phyloP scores from a whole-genome alignment of 2,113 vertebrate species.

The Opisthocomus hoazin region DNA sequence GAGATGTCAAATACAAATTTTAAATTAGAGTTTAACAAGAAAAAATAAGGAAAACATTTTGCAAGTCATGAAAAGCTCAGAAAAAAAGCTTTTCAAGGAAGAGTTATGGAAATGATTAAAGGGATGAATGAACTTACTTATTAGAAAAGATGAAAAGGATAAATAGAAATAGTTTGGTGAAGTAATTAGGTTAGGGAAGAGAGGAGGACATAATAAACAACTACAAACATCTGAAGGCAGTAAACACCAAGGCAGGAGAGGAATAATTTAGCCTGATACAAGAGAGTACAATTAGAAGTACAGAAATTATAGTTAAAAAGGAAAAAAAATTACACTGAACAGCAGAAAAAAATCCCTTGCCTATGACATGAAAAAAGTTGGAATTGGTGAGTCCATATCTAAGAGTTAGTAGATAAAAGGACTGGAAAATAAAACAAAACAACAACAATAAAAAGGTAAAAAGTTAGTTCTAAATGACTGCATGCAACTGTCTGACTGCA shows the following conservation, averaged over 20 bases:
- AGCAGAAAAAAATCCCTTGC: background rate
- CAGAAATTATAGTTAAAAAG: background rate
- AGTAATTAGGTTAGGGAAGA: slow-evolving; percentile 18
- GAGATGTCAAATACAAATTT: background rate
- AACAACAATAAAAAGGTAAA: background rate
- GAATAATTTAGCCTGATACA: background rate
- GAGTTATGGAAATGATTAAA: slow-evolving; percentile 9
- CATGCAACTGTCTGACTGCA: background rate
- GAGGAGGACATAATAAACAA: background rate
- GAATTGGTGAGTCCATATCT: background rate
- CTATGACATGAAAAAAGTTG: background rate
- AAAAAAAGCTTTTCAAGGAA: background rate
- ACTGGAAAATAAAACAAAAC: background rate
- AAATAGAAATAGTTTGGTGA: slow-evolving; percentile 36
- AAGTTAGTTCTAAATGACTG: background rate
- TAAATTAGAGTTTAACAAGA: background rate
- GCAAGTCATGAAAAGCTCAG: background rate
- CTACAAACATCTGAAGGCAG: background rate
- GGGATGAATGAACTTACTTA: background rate
- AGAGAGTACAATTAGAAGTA: background rate
- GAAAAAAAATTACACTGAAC: background rate
- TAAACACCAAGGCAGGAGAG: background rate
- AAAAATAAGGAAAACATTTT: background rate
- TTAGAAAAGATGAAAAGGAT: slow-evolving; percentile 47
- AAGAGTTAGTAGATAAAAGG: background rate